Base-by-base conservation (phyloP, 2,888 invertebrate genomes). In the Mythimna pallens region DNA sequence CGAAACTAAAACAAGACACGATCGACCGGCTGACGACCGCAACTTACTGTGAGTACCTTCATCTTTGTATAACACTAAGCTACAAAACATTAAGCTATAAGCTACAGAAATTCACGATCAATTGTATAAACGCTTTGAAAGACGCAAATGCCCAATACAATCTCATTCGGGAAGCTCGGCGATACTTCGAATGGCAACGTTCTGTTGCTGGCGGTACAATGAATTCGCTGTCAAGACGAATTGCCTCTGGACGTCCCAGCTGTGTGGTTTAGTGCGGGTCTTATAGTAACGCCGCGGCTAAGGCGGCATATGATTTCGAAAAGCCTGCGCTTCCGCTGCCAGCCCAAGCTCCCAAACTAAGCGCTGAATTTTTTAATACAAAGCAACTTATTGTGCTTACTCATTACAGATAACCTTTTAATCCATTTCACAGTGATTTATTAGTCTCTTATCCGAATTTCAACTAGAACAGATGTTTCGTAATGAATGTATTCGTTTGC, bases 1-100 rank as follows among this genome's bases (percentile, higher is more conserved):
- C 99, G 74, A 99, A 99, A 97, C 97, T 99, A 95, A 99, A 99
- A 97, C 98, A 98, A 94, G 99, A 99, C 94, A 99, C 99, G 89
- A 98, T 99, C 93, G 98, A 99, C 95, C 97, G 98, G 88, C 97
- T 99, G 87, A 99, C 98, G 86, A 98, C 98, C 84, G 98, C 98
- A 89, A 99, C 99, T 85, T 99, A 99, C 96, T 99, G 99, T 99
- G 95, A 98, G 99, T 95, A 92, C 73, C 69, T 12, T 54, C 54
- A 64, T 14, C 40, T 40, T 17, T 20, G 7, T 36, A 30, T 20
- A 36, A 62, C 70, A 65, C 66, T 12, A 14, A n/a, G 36, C 14
- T 5, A 36, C 25, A 30, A n/a, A 36, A 62, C 70, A 65, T 65
- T 12, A 14, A n/a, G 36, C 14, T 5, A 36, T 30, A 14, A 75